Conservation (phyloP, 2,888 invertebrate genomes). For the Zaprionus obscuricornis region DNA sequence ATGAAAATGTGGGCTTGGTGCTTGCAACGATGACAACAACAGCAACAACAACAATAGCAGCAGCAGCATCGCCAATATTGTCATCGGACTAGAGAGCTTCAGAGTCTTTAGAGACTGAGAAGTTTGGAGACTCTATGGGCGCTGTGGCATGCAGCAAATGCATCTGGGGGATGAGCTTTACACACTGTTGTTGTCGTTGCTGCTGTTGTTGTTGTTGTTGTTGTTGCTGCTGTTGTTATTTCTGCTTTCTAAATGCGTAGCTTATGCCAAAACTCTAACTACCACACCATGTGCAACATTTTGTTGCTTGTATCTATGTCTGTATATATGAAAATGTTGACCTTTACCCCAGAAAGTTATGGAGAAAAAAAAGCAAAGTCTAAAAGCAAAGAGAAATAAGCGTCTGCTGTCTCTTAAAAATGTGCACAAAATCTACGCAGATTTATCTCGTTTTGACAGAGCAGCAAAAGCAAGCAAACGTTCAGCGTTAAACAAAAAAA, state of each 20-base stretch:
- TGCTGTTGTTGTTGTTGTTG: constrained; percentile 32
- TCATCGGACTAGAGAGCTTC: constrained; percentile 32
- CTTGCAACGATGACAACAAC: constrained; percentile 22
- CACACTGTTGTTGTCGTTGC: too few relatives aligned
- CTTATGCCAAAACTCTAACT: constrained; percentile 31
- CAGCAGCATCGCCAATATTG: constrained; percentile 51
- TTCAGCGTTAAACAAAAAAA: constrained; percentile 20
- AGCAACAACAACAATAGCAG: constrained; percentile 14
- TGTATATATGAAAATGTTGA: constrained; percentile 54
- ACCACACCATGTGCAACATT: too few relatives aligned
- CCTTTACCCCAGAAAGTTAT: constrained; percentile 64
- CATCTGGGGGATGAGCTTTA: too few relatives aligned
- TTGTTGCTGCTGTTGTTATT: constrained; percentile 15
- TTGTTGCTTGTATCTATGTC: constrained; percentile 28
- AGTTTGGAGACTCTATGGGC: constrained; percentile 13
- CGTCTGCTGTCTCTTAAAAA: constrained; percentile 54
- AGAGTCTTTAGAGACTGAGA: neutral
- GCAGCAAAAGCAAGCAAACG: constrained; percentile 4
- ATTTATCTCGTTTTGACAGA: constrained; percentile 63
- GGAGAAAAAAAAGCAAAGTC: constrained; percentile 32
- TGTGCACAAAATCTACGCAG: constrained; percentile 57
- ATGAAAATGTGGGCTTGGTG: constrained; percentile 77
- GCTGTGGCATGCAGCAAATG: constrained; percentile 37
- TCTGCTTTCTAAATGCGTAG: constrained; percentile 71
- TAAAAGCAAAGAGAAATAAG: constrained; percentile 13